Evolutionary conservation across 2,888 invertebrate genomes (phyloP), one percentile per base, ranked within the genome.

Genomic region (Margaritifera margaritifera): DNA sequence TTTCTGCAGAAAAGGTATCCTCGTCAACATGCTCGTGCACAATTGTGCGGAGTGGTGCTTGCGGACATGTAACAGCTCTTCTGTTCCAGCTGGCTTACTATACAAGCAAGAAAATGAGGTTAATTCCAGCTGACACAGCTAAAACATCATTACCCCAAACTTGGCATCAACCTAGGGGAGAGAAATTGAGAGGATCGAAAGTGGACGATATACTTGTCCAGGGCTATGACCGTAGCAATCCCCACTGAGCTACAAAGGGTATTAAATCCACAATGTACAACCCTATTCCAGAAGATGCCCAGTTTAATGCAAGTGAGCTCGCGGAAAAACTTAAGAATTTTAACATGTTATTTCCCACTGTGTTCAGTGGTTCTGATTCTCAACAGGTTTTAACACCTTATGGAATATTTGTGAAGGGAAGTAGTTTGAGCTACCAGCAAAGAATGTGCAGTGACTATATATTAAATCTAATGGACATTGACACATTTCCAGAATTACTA

Each of bases 101-200:
- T 52, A 65, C 56, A 58, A 22, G 8, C 22, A 20, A 52, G 31
- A 52, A 62, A n/a, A 24, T 68, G 18, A 55, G 53, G 25, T 19
- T 55, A 20, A 56, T 68, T 50, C 72, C 65, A 62, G n/a, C 68
- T 31, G 64, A 65, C 11, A 72, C n/a, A n/a, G n/a, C n/a, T n/a
- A 67, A 67, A 51, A 71, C 62, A 18, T 72, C 72, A 8, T n/a
- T 65, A 5, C 65, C 63, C 22, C 65, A 68, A 57, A 68, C 72
- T 1, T 68, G 68, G 68, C 72, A 72, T 55, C 22, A 53, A 58
- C 68, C 66, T 22, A 58, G 68, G 25, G 59, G 65, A 11, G 51
- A 54, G 42, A 62, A 66, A 55, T n/a, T 72, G 19, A 31, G 22
- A 22, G 66, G 64, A 15, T 51, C 27, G n/a, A 57, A 60, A 55